phyloP scores from a whole-genome alignment of 2,797 vertebrate genomes.

The Holocentrus rufus region DNA sequence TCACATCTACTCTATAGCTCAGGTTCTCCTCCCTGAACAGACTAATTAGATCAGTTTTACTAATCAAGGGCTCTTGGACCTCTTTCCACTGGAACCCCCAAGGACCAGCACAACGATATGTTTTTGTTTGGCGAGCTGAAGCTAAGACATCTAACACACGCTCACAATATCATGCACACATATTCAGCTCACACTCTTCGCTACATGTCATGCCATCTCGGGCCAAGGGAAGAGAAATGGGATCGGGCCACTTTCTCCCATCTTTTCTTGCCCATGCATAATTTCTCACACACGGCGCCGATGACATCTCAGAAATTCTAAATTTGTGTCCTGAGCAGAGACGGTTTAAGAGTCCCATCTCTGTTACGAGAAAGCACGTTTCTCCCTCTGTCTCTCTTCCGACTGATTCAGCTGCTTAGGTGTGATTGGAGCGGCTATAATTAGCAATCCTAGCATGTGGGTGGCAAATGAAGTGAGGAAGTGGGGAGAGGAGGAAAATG shows the following conservation, averaged over 20 bases:
- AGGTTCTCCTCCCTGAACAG: neutral
- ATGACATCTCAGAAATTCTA: neutral
- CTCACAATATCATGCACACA: too few species aligned
- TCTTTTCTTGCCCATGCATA: neutral
- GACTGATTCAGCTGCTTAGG: slow-evolving; percentile 73
- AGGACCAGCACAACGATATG: neutral
- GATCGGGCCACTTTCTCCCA: neutral
- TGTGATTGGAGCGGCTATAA: slow-evolving; percentile 79
- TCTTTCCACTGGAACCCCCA: neutral
- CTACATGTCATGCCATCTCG: neutral
- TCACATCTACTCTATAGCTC: neutral
- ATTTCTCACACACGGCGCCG: neutral
- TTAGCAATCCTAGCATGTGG: slow-evolving; percentile 72
- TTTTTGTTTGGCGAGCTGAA: neutral
- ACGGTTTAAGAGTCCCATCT: slow-evolving; percentile 4
- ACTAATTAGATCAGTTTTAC: neutral
- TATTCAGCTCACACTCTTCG: too few species aligned
- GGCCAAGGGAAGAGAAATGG: too few species aligned
- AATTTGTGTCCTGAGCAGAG: neutral
- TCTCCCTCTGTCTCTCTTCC: slow-evolving; percentile 35
- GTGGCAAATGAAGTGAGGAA: slow-evolving; percentile 72
- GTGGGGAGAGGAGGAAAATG: slow-evolving; percentile 51
- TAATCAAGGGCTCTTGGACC: neutral
- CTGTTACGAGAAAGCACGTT: slow-evolving; percentile 9
- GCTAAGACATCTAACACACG: too few species aligned